Evolutionary conservation across 2,113 vertebrate genomes (phyloP), one percentile per base, ranked within the genome.

Genomic region (Catharus fuscescens): DNA sequence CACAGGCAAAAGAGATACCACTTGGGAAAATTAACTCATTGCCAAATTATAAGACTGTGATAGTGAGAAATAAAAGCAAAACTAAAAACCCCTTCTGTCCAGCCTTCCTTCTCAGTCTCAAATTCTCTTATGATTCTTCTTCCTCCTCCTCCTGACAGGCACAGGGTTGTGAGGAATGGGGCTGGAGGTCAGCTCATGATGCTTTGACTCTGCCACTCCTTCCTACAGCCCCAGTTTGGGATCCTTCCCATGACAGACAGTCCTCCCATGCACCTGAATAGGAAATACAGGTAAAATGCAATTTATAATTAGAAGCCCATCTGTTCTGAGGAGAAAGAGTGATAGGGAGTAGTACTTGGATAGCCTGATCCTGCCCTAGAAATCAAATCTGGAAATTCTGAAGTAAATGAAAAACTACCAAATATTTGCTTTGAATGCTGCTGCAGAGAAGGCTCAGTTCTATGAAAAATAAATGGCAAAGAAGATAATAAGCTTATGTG

Each of bases 111-210:
- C 34, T 36, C 34, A 36, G 34, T 70, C 31, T 59, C 60, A 73
- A 12, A 12, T 45, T 83, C 7, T 36, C 14, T 34, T 14, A 17
- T 2, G 25, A 32, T 18, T 64, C 38, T 54, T 66, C 25, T 36
- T 32, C 10, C 8, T 79, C 15, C 14, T 32, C 0, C 1, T 8
- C 10, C 1, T 1, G 0, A 53, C 21, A 5, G 7, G 5, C 11
- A 31, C 24, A 65, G 29, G 16, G 11, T 2, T 29, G 20, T 6
- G 14, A 32, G 20, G 15, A 84, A 20, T 20, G 29, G 40, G 8
- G 8, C 15, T 60, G 70, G 38, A 54, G 9, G 12, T 45, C 54
- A 45, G 25, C 26, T 88, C 16, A 12, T 36, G 29, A 32, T 1
- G 0, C 8, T 59, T 67, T 69, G 20, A 19, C 38, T 78, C 44